Evolutionary conservation across 92 coral and sea anemone species (phyloP).

Genomic region (Metridium senile): DNA sequence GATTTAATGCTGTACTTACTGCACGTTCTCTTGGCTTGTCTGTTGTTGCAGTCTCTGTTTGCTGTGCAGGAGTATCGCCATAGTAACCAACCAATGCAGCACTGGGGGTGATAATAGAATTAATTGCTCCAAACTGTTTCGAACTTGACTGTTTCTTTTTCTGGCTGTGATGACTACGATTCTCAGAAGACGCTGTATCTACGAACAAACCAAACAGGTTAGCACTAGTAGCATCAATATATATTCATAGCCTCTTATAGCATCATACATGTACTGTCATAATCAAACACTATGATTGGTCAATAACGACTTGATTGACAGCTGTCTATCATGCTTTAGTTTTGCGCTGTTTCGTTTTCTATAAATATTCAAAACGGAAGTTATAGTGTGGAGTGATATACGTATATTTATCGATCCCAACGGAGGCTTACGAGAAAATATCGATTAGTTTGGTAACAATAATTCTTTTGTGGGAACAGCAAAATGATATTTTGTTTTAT

Average conservation of each 20-base stretch:
- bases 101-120: constrained; percentile 41
- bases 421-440: neutral
- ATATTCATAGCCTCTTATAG: neutral
- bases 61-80: constrained; percentile 4
- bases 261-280: no score
- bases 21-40: constrained; percentile 40
- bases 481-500: neutral
- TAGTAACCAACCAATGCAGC: constrained; percentile 41
- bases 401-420: neutral
- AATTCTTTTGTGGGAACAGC: neutral
- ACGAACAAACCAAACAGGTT: neutral
- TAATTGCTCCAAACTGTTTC: constrained; percentile 33
- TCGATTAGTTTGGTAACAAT: neutral
- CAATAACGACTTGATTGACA: neutral
- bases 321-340: neutral
- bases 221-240: neutral
- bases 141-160: constrained; percentile 2
- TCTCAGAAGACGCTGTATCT: constrained; percentile 19
- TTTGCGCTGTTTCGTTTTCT: constrained; percentile 12
- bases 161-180: neutral
- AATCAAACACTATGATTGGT: no score
- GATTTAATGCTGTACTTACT: constrained; percentile 1
- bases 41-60: constrained; percentile 2
- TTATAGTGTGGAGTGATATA: neutral
- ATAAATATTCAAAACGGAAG: neutral